Percentiles rank a stretch among this genome's conserved stretches.
phyloP scores from a whole-genome alignment of 2,797 vertebrate genomes.

The Cyprinodon diabolis region DNA sequence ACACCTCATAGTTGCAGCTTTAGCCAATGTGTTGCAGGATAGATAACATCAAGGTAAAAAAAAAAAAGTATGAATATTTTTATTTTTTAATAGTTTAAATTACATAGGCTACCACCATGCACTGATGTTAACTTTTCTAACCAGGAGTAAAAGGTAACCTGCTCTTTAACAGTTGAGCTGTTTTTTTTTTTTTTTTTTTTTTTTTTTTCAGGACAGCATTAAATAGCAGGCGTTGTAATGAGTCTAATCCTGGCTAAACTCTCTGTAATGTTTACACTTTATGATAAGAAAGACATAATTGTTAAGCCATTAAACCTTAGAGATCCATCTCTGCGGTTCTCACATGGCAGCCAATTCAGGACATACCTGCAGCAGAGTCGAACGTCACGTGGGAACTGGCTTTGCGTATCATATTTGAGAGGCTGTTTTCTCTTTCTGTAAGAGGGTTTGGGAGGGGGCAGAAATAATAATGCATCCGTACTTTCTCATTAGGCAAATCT shows the following conservation, averaged over 20 bases:
- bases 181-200: neutral
- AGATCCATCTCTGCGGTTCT: neutral
- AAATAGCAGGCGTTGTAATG: neutral
- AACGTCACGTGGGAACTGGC: neutral
- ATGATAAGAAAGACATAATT: conserved; percentile 5
- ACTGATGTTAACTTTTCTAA: neutral
- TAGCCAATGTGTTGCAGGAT: too few species aligned
- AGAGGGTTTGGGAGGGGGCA: neutral
- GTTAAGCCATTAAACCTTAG: neutral
- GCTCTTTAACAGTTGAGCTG: neutral
- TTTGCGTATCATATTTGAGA: conserved; percentile 1
- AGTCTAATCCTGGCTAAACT: conserved; percentile 5
- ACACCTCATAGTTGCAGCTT: too few species aligned
- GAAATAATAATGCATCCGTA: neutral
- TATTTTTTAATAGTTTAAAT: too few species aligned
- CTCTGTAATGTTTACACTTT: neutral
- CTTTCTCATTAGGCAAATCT: conserved; percentile 16
- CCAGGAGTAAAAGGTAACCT: neutral
- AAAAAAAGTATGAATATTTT: too few species aligned
- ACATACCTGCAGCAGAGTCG: neutral
- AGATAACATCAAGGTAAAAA: too few species aligned
- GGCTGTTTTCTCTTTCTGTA: neutral
- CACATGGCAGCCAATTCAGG: neutral
- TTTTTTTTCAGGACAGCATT: neutral
- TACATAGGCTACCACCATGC: too few species aligned